Percentiles rank a stretch among this genome's conserved stretches.
These are phyloP conservation scores for Gadus chalcogrammus DNA, from an alignment of 2,113 vertebrate genomes.

Conservation along the genomic window DNA sequence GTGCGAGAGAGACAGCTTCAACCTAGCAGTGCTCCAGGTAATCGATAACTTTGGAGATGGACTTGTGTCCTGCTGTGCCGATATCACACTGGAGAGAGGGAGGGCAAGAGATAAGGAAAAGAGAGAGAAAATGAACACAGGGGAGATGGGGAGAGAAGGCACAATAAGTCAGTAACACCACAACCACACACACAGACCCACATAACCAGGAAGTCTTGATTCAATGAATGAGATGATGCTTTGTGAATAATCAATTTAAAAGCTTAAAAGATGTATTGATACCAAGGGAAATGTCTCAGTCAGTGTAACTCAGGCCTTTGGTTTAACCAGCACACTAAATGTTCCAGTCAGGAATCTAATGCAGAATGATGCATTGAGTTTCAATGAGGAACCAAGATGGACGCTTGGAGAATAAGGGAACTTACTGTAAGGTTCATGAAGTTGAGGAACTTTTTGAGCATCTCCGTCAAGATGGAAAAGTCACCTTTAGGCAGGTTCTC, in stretches of 20 bases:
- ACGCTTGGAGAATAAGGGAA: slow-evolving; percentile 22
- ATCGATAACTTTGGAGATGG: slow-evolving; percentile 96
- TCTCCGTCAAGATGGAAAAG: slow-evolving; percentile 98
- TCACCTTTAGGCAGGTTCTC: slow-evolving; percentile 95
- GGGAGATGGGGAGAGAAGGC: neutral
- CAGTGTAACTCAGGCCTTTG: no score
- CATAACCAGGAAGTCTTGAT: no score
- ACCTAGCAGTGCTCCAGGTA: slow-evolving; percentile 98
- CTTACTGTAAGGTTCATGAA: slow-evolving; percentile 99
- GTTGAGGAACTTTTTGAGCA: slow-evolving; percentile 98
- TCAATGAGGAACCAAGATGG: no score
- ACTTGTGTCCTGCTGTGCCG: slow-evolving; percentile 96
- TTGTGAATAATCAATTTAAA: no score
- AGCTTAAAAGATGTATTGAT: no score
- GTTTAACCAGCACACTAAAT: no score
- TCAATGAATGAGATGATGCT: no score
- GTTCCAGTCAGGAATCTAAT: no score
- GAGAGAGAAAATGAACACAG: neutral
- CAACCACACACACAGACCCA: neutral
- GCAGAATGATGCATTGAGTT: no score
- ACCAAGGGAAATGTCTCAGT: no score
- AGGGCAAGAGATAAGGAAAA: neutral
- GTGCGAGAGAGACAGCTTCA: slow-evolving; percentile 25
- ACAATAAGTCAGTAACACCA: neutral
- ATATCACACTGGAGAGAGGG: slow-evolving; percentile 84